Percentiles rank a stretch among this genome's conserved stretches.
Conservation (phyloP, 2,113 vertebrate genomes). For the Hyperoodon ampullatus region DNA sequence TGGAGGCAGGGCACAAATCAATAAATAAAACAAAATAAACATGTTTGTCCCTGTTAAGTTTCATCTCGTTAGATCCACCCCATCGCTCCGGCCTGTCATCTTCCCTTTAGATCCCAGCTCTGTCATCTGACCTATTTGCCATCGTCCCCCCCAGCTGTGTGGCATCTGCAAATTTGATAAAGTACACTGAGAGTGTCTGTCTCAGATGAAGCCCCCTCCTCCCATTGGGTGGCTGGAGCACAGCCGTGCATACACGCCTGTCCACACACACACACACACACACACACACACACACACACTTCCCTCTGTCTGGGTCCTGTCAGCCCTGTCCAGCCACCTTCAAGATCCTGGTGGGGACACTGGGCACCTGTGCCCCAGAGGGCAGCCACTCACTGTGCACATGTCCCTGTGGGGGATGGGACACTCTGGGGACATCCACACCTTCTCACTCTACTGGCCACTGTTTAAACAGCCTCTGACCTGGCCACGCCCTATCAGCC, state of each 20-base stretch:
- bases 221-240: background rate
- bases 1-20: constrained; percentile 17
- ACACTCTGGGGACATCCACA: background rate
- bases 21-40: constrained; percentile 30
- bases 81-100: constrained; percentile 7
- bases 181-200: background rate
- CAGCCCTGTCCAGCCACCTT: background rate
- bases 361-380: background rate
- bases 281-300: too few relatives aligned
- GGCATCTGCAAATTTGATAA: constrained; percentile 62
- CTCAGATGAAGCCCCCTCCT: background rate
- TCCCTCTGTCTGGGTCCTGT: background rate
- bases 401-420: background rate
- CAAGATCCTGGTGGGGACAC: background rate
- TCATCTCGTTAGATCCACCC: constrained; percentile 59
- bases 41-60: constrained; percentile 45
- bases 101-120: constrained; percentile 53
- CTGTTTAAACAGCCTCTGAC: background rate
- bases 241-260: rapidly evolving
- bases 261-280: rapidly evolving
- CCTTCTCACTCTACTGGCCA: background rate
- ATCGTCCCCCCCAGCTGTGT: background rate
- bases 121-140: constrained; percentile 23
- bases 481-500: background rate
- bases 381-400: background rate